Base-by-base conservation (phyloP, 1,140 invertebrate species). In the Propsilocerus akamusi region DNA sequence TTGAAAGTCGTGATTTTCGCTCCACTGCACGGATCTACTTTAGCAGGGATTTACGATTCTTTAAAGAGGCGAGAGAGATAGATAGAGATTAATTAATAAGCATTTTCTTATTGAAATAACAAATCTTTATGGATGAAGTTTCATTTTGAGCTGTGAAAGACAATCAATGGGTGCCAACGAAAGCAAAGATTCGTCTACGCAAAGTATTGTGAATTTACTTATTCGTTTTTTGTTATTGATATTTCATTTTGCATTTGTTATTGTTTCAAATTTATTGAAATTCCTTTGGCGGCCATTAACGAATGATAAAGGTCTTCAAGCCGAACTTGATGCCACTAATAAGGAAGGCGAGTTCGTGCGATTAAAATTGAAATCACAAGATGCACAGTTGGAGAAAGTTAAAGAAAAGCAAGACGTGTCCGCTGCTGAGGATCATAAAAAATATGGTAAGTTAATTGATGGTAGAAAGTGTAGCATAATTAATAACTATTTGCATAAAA, bases 331-430 rank as follows among this genome's bases (percentile, higher is more conserved):
- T 53, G 67, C 71, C 8, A 71, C 73, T 4, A 62, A 72, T 47
- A 73, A 73, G 54, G 74, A 77, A 58, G 67, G 70, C 49, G 73
- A 75, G 26, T 64, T 59, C 50, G 68, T 72, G 30, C 60, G 69
- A 37, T 64, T 68, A 48, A 70, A 67, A 53, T 64, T 77, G 10
- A 68, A 68, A 53, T 60, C 67, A 49, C 60, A 76, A 26, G 71
- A 76, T 57, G 68, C 68, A 49, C 74, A 77, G 51, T 61, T 76
- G 25, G 58, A 67, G 4, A 57, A 56, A 24, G 62, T 68, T 50
- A 67, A 67, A 51, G 63, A 70, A 57, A 70, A 68, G 55, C 72
- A 70, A 57, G 55, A 52, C 30, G 67, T 73, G 51, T 60, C 72
- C 25, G 57, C 61, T n/a, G 67, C 71, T 50, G 68, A 72, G 54